Conservation (phyloP, 2,113 vertebrate species). For the Oxyruncus cristatus region DNA sequence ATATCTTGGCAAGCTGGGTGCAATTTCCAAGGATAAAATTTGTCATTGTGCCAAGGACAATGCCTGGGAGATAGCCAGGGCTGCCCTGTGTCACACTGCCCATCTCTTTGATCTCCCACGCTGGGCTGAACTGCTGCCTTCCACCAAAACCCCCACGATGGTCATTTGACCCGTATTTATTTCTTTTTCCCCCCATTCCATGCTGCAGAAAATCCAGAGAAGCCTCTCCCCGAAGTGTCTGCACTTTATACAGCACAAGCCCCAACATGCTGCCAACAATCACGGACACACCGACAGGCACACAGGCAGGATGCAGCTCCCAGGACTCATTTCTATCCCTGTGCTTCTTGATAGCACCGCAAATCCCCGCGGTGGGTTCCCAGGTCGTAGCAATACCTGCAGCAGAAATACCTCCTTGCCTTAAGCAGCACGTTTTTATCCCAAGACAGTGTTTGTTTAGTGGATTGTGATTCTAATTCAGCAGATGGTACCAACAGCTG, state of each 20-base stretch:
- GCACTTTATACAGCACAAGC: background rate
- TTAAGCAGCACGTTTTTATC: background rate
- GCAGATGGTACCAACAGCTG: slow-evolving; percentile 49
- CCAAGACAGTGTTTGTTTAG: background rate
- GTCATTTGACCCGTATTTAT: background rate
- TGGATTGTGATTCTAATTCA: slow-evolving; percentile 2
- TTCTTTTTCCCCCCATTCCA: background rate
- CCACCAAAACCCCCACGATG: background rate
- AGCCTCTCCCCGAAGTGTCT: background rate
- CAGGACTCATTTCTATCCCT: background rate
- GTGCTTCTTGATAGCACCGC: background rate
- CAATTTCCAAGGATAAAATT: background rate
- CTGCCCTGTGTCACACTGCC: background rate
- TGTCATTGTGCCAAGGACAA: background rate
- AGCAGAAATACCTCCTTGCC: background rate
- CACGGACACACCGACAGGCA: rapidly evolving
- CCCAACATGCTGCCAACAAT: background rate
- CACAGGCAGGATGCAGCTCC: background rate
- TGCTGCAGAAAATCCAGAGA: background rate
- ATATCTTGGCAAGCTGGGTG: background rate
- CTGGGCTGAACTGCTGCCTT: background rate
- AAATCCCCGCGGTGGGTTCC: background rate
- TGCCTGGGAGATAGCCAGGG: background rate
- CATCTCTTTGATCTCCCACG: background rate
- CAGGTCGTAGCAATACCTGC: background rate